Base-by-base conservation (phyloP, 2,113 vertebrate genomes). In the Motacilla alba region DNA sequence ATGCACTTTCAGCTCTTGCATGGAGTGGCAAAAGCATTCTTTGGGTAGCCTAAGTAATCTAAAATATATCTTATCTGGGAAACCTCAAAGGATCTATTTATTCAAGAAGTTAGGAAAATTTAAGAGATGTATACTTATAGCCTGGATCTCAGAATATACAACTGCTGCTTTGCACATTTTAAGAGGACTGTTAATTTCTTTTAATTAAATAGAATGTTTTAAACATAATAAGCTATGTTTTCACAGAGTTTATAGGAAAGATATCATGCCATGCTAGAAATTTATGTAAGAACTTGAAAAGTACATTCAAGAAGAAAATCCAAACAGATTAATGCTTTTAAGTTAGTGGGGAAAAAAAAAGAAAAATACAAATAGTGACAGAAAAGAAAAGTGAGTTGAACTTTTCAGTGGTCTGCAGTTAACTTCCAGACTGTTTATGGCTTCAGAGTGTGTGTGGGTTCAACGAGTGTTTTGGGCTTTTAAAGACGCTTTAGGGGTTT, bases 61-160 rank as follows among this genome's bases (percentile, higher is more conserved):
- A 39, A 87, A 68, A 78, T 90, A 55, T 50, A 50, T 78, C 44
- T 72, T 81, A 84, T 86, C 89, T 94, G 56, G 44, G 72, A 85
- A 92, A 93, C 75, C 64, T 87, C 39, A 55, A 64, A 83, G 47
- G n/a, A 90, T 85, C 47, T 87, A 80, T 92, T 93, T 96, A 75
- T 94, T 93, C 76, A 83, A 93, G 64, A 77, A 88, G 83, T 74
- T 75, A 77, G 60, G 72, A 78, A 95, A 92, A 93, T 89, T 91
- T 85, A 90, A 91, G 79, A 15, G 85, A 67, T 85, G 47, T 83
- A 24, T 91, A 88, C 75, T 91, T 83, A 66, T 8, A 90, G 58
- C 23, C 52, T 83, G 60, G 31, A 52, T 86, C 94, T 90, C 80
- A 89, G 72, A 77, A 81, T 86, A 89, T 46, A 63, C 46, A 92